Base-by-base conservation (phyloP, 2,797 vertebrate genomes). In the Channallabes apus region DNA sequence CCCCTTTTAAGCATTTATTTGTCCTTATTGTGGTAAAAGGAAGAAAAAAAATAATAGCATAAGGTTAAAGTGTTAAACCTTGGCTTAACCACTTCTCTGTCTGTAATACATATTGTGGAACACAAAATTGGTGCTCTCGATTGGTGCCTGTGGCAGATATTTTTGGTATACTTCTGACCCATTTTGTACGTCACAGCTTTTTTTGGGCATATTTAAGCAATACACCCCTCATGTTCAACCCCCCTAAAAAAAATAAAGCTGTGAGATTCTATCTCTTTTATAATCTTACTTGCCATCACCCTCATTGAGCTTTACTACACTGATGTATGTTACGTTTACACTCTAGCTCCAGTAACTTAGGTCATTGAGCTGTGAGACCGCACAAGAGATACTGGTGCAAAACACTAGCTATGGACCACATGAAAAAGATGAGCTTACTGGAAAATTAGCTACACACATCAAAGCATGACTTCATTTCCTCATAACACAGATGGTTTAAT, bases 131-230 rank as follows among this genome's bases (percentile, higher is more conserved):
- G 41, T 79, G 58, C 58, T 8, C 3, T 62, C 15, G 76, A 32
- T 79, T n/a, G 76, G 32, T 79, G 58, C 76, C 58, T 62, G 58
- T 15, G 32, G 76, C 22, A n/a, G 32, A 27, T 65, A 80, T 80
- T 80, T 80, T 65, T 46, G 61, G 78, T 46, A 46, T 64, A 15
- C 4, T 80, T 27, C 61, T 80, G 78, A 80, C 59, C 78, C 61
- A 80, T 64, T 80, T 80, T 65, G 35, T 6, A n/a, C 35, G 29
- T 61, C 32, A 24, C 56, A 59, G 75, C 32, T 22, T 27, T 79
- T 22, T 80, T 80, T 0, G 22, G 11, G 12, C 27, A 22, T 12
- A 41, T 41, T 62, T 38, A n/a, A 38, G 20, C 32, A 61, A n/a
- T 3, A n/a, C 54, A 61, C 32, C 38, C 7, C 3, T 22, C 56